Evolutionary conservation across 2,797 vertebrate species (phyloP), one percentile per base, ranked within the genome.

Genomic region (Arremon brunneinucha): DNA sequence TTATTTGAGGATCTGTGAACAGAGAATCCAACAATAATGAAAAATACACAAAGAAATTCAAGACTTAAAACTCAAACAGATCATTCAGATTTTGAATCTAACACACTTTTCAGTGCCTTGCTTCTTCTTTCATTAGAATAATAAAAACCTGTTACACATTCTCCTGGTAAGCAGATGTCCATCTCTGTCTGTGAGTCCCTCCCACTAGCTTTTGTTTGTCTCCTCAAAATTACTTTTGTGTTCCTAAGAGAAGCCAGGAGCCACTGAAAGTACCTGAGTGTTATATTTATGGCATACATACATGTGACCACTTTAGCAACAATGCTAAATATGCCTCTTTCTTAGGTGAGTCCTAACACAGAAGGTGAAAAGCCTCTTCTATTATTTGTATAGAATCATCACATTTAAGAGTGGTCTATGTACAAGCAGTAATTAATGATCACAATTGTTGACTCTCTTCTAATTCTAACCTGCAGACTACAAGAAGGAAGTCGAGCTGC

Each of bases 261-360:
- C 23, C 32, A 52, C 6, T 55, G 30, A 72, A 78, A 71, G 71
- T 39, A 46, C 32, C 8, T 1, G 3, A 52, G 3, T 50, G 9
- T 49, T 67, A 9, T 35, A 50, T 65, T 57, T 56, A 74, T 8
- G 2, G 30, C 12, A n/a, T n/a, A 7, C 9, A 30, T 27, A 50
- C 8, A 52, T 0, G 0, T 24, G 6, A 75, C 28, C 12, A 79
- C 64, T 55, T 49, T 20, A 90, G 20, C 11, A 77, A 35, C 13
- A 41, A 37, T 46, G 44, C 16, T 43, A 18, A 60, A 91, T 70
- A 50, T 4, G 1, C 16, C 69, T 80, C 7, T 30, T 92, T 79
- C 28, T 37, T 65, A 41, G 8, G 3, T 43, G 27, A 64, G 30
- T 43, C 52, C 17, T 10, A 77, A 60, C 12, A 47, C 8, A 72